Evolutionary conservation across 2,113 vertebrate species (phyloP), one percentile per base, ranked within the genome.

Genomic region (Ceyx margarethae): DNA sequence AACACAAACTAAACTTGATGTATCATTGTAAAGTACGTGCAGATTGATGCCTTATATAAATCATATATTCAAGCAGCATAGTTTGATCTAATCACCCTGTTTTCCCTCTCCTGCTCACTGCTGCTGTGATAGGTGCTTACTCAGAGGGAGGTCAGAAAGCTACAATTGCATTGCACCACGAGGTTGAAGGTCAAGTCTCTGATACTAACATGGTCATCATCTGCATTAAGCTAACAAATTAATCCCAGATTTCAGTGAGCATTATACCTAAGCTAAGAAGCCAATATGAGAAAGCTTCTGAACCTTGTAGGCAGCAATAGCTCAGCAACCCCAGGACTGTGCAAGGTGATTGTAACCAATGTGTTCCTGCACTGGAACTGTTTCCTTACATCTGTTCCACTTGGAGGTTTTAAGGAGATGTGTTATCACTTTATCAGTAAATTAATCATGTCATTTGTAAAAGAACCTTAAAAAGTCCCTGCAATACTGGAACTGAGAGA

Each of bases 381-480:
- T 78, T 45, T 89, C 56, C 57, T 67, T 66, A 57, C 48, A 53
- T 45, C 31, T 33, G 0, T 62, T 15, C 51, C 35, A 28, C 31
- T 66, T 73, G 75, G 65, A 89, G 83, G 21, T 93, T 96, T 93
- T 62, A 50, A 88, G 83, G 81, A 77, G 74, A 72, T 78, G 50
- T 61, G 31, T 90, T 71, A 73, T 81, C 73, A 42, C 56, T 83
- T 80, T 58, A 78, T 73, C 69, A 88, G n/a, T 33, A 20, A 53
- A 81, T 90, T 84, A 86, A 73, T 88, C 62, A 57, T 10, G 16
- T 29, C 9, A 87, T 87, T 81, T 80, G 64, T 74, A 23, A 35
- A 73, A 92, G 67, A 91, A 60, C 60, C 80, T 85, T 69, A 51
- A 42, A 48, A 83, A 29, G 45, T 79, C 77, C 46, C 22, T 14